Conservation (phyloP, 2,888 invertebrate species). For the Bombylius major region DNA sequence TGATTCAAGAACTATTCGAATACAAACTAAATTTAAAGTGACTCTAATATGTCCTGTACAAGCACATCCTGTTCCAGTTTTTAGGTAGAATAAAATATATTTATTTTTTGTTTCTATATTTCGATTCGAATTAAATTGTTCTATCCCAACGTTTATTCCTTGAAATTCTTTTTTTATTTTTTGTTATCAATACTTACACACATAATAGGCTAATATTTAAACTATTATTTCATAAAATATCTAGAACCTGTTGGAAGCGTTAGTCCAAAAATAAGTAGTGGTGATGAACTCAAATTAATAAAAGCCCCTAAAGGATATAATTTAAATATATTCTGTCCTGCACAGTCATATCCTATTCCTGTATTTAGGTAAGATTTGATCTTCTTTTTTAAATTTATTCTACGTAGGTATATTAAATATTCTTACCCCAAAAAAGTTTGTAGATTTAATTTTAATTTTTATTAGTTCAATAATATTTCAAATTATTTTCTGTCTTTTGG, state of each 20-base stretch:
- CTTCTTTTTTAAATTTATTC: too few species aligned
- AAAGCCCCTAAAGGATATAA: slow-evolving; percentile 24
- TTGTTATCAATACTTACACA: too few species aligned
- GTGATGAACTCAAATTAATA: slow-evolving; percentile 34
- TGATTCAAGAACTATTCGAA: slow-evolving; percentile 15
- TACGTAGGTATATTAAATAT: too few species aligned
- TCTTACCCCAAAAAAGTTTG: too few species aligned
- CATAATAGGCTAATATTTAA: too few species aligned
- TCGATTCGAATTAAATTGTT: slow-evolving; percentile 16
- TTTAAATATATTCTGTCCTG: slow-evolving; percentile 53
- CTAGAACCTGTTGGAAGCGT: slow-evolving; percentile 54
- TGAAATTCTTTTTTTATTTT: too few species aligned
- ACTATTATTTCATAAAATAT: not conserved
- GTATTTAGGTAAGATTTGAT: slow-evolving; percentile 50
- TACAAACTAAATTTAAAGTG: slow-evolving; percentile 23
- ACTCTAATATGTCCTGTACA: slow-evolving; percentile 62
- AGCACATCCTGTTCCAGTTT: slow-evolving; percentile 58
- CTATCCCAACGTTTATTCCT: too few species aligned
- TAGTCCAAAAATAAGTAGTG: slow-evolving; percentile 43
- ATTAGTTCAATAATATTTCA: too few species aligned
- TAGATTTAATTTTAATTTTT: too few species aligned
- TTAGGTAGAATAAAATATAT: slow-evolving; percentile 44
- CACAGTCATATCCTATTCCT: slow-evolving; percentile 59
- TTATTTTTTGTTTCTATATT: not conserved
- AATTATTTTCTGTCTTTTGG: too few species aligned